Percentiles rank a stretch among this genome's conserved stretches.
Evolutionary conservation across 2,797 vertebrate species (phyloP).

Genomic region (Trematocara caparti): DNA sequence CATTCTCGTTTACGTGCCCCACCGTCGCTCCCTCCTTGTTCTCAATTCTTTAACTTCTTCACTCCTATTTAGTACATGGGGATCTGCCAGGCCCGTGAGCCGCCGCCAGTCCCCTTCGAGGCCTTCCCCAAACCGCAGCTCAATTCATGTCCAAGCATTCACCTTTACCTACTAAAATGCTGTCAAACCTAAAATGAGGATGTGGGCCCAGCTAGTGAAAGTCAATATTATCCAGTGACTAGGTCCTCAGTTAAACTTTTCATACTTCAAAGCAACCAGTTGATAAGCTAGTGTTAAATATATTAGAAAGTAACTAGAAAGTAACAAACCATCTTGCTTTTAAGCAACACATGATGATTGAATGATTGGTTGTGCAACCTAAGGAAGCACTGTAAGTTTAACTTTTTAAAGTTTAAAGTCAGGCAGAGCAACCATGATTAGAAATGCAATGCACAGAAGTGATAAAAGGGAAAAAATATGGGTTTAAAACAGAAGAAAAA

Average conservation of each 20-base stretch:
- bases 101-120: not conserved
- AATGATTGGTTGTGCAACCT: not conserved
- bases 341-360: not conserved
- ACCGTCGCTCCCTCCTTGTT: not conserved
- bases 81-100: not conserved
- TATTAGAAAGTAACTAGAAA: not conserved
- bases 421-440: not conserved
- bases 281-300: not conserved
- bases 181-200: not conserved
- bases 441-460: not conserved
- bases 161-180: not conserved
- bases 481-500: not conserved
- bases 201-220: not conserved
- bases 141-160: not conserved
- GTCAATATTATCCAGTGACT: not conserved
- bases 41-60: not conserved
- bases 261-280: not conserved
- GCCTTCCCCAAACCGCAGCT: not conserved
- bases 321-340: not conserved
- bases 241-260: not conserved
- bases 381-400: not conserved
- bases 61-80: not conserved
- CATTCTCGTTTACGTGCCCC: not conserved
- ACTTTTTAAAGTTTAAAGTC: not conserved
- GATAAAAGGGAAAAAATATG: not conserved